Evolutionary conservation across 2,113 vertebrate genomes (phyloP).

Genomic region (Alces alces): DNA sequence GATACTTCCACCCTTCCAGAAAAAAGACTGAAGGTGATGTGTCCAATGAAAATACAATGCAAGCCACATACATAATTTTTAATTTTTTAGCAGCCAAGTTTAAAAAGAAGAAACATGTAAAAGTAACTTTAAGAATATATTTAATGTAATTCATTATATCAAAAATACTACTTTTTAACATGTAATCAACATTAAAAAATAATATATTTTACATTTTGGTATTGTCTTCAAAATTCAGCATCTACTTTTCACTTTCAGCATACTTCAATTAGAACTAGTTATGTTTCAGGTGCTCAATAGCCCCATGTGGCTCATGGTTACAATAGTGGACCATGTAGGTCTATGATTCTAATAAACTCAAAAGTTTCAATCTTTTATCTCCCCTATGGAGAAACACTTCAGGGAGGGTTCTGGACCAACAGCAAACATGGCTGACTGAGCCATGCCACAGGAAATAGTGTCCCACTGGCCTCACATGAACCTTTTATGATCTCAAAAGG

Average conservation of each 20-base stretch:
- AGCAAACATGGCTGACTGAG: background rate
- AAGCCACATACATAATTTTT: background rate
- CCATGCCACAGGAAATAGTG: background rate
- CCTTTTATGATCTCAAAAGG: background rate
- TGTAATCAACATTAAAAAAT: background rate
- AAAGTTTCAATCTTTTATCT: background rate
- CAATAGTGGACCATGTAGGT: background rate
- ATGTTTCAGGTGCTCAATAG: background rate
- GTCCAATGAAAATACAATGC: background rate
- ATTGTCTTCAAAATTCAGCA: background rate
- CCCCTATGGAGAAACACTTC: background rate
- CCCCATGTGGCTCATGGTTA: background rate
- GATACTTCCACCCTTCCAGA: background rate
- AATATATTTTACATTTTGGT: background rate
- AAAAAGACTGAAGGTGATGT: background rate
- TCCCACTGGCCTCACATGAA: background rate
- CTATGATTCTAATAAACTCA: background rate
- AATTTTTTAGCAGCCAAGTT: background rate
- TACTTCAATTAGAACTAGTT: background rate
- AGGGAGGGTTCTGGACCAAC: background rate
- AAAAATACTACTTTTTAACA: background rate
- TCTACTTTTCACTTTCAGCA: background rate
- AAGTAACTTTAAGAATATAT: background rate
- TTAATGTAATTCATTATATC: background rate
- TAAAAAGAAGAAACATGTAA: background rate